A percentile compares a stretch with the other conserved stretches of the same genome.
These are phyloP conservation scores for Caradrina kadenii DNA, from an alignment of 2,888 invertebrate genomes.

Conservation along the genomic window DNA sequence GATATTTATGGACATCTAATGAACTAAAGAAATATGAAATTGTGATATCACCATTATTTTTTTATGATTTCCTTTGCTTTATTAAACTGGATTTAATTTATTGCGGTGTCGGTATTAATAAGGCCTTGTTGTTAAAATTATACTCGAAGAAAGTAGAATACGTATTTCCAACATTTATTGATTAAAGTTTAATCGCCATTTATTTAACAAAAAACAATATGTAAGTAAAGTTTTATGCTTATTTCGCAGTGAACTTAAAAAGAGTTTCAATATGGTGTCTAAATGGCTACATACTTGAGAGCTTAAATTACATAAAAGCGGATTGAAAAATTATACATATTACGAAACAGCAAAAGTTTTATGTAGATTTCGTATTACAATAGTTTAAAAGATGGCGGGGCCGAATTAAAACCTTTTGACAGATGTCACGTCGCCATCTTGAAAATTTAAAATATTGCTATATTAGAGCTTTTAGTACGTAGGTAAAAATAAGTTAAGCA, in stretches of 20 bases:
- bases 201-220: conserved; percentile 1
- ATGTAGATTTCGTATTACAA: too few relatives aligned
- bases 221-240: conserved; percentile 10
- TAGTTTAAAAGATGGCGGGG: too few relatives aligned
- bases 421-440: too few relatives aligned
- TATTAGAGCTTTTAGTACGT: too few relatives aligned
- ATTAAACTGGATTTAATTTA: conserved; percentile 47
- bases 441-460: too few relatives aligned
- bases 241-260: not conserved
- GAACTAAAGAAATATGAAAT: conserved; percentile 56
- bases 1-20: conserved; percentile 57
- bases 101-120: conserved; percentile 1
- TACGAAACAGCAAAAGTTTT: too few relatives aligned
- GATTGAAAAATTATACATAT: too few relatives aligned
- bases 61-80: conserved; percentile 57
- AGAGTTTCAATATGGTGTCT: not conserved
- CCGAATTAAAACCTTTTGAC: too few relatives aligned
- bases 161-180: conserved; percentile 1
- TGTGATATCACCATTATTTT: conserved; percentile 38
- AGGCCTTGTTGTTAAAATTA: conserved; percentile 18
- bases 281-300: not conserved
- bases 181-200: not conserved
- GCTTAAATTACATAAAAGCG: not conserved
- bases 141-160: conserved; percentile 10
- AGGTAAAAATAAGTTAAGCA: too few relatives aligned